A percentile compares a stretch with the other conserved stretches of the same genome.
Evolutionary conservation across 2,113 vertebrate species (phyloP).

Genomic region (Lota lota): DNA sequence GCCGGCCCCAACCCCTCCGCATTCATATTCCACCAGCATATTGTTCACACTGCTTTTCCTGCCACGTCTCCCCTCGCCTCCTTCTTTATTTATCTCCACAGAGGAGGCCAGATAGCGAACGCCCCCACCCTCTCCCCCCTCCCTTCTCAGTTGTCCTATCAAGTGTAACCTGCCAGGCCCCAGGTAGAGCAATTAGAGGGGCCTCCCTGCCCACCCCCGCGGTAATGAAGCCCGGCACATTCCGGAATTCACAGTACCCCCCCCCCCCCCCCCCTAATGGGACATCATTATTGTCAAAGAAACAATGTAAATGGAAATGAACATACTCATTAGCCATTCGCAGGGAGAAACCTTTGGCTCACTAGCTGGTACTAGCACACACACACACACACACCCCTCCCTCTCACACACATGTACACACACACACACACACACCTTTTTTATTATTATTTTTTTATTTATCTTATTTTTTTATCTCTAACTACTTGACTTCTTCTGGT

Average conservation of each 20-base stretch:
- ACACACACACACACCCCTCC: conserved; percentile 24
- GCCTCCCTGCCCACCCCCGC: conserved; percentile 98
- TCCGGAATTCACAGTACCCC: conserved; percentile 98
- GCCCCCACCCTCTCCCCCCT: conserved; percentile 12
- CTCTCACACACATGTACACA: conserved; percentile 5
- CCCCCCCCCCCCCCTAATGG: conserved; percentile 99
- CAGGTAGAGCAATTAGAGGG: conserved; percentile 99
- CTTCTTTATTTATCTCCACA: conserved; percentile 93
- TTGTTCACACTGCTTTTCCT: conserved; percentile 91
- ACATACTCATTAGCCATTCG: conserved; percentile 99
- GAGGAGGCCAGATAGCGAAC: conserved; percentile 68
- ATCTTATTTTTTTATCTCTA: conserved; percentile 78
- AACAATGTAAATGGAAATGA: conserved; percentile 99
- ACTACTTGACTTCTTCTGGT: conserved; percentile 75
- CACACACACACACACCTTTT: conserved; percentile 38
- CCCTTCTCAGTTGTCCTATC: conserved; percentile 87
- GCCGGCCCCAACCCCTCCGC: conserved; percentile 68
- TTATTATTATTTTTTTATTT: conserved; percentile 75
- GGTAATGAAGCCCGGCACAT: conserved; percentile 99
- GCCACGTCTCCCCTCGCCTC: conserved; percentile 62
- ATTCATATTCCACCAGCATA: conserved; percentile 97
- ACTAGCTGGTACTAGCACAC: conserved; percentile 67
- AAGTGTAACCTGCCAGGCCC: conserved; percentile 97
- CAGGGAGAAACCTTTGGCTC: conserved; percentile 88
- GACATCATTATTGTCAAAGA: conserved; percentile 99